phyloP scores from a whole-genome alignment of 2,797 vertebrate species.

The Prionace glauca region DNA sequence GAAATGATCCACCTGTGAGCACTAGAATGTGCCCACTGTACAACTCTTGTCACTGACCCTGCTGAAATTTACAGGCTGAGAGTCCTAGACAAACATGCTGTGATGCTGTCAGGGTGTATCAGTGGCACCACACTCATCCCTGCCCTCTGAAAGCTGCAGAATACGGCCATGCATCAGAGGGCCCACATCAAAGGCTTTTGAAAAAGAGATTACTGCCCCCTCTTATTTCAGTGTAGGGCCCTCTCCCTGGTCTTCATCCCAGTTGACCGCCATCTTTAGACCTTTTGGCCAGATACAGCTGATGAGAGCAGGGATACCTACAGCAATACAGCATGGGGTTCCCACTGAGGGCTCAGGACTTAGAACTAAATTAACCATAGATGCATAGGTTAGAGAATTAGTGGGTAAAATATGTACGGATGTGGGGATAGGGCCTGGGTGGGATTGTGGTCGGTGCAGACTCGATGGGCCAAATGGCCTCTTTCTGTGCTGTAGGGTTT shows the following conservation, averaged over 20 bases:
- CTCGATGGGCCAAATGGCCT: too few relatives aligned
- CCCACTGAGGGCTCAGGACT: background rate
- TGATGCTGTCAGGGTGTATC: background rate
- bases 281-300: background rate
- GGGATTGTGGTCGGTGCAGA: too few relatives aligned
- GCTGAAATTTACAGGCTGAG: background rate
- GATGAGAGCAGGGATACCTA: background rate
- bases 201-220: background rate
- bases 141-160: background rate
- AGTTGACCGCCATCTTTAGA: too few relatives aligned
- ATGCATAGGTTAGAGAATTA: too few relatives aligned
- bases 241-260: background rate
- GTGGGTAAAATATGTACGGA: too few relatives aligned
- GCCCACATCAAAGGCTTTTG: background rate
- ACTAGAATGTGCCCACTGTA: background rate
- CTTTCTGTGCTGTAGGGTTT: too few relatives aligned
- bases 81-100: background rate
- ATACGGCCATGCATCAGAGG: too few relatives aligned
- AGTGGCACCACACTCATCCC: background rate
- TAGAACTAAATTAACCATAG: too few relatives aligned
- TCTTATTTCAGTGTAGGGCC: too few relatives aligned
- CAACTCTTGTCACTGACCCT: too few relatives aligned
- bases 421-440: too few relatives aligned
- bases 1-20: background rate
- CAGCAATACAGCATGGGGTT: background rate